These are phyloP conservation scores for Phrixothrix hirtus DNA, from an alignment of 2,888 invertebrate species.

Conservation along the genomic window DNA sequence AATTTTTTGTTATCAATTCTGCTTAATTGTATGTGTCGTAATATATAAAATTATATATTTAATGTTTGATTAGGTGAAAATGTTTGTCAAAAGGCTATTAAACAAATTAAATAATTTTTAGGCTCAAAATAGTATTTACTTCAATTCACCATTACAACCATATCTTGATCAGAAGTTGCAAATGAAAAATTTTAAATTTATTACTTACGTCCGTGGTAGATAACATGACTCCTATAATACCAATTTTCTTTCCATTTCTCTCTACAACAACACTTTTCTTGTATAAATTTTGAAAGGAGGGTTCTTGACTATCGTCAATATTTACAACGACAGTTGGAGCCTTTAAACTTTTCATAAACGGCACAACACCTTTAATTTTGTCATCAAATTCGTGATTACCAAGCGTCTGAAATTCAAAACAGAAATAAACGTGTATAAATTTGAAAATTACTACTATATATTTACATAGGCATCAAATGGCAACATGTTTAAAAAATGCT, in stretches of 20 bases:
- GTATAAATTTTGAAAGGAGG: slow-evolving; percentile 64
- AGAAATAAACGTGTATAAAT: background rate
- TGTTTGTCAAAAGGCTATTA: too few species aligned
- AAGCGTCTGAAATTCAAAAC: slow-evolving; percentile 63
- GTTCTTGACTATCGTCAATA: slow-evolving; percentile 71
- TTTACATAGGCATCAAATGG: slow-evolving; percentile 78
- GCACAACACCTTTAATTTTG: slow-evolving; percentile 70
- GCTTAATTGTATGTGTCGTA: too few species aligned
- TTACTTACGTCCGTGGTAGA: slow-evolving; percentile 66
- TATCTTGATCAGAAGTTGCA: too few species aligned
- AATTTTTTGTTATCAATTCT: too few species aligned
- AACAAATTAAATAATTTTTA: too few species aligned
- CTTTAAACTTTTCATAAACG: slow-evolving; percentile 67
- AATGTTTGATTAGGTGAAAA: too few species aligned
- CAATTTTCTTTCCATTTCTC: slow-evolving; percentile 69
- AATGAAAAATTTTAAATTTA: too few species aligned
- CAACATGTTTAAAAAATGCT: slow-evolving; percentile 73
- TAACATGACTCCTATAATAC: slow-evolving; percentile 77
- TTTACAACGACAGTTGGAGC: slow-evolving; percentile 76
- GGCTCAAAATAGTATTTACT: too few species aligned
- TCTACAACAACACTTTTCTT: slow-evolving; percentile 67
- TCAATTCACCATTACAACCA: too few species aligned
- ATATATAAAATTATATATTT: too few species aligned
- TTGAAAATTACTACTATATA: too few species aligned
- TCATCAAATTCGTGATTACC: slow-evolving; percentile 90